Conservation (phyloP, 2,797 vertebrate genomes). For the Anableps anableps region DNA sequence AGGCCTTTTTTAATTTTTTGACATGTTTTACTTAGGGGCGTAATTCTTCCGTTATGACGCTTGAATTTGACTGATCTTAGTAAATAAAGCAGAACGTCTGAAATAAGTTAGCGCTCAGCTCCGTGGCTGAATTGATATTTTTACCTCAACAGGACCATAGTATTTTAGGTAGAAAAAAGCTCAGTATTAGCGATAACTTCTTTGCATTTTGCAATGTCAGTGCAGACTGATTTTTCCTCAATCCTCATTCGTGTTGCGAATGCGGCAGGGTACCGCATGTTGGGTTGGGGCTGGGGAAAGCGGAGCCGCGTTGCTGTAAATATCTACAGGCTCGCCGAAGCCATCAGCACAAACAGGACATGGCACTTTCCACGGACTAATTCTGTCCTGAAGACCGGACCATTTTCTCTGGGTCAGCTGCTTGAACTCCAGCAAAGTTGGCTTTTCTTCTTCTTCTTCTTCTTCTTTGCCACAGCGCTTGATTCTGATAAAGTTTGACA, state of each 20-base stretch:
- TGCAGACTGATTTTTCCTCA: background rate
- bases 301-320: background rate
- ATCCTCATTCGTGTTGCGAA: background rate
- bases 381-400: background rate
- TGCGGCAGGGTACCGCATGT: background rate
- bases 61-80: background rate
- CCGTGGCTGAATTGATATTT: background rate
- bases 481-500: constrained; percentile 94
- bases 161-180: background rate
- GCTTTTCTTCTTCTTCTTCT: background rate
- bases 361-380: constrained; percentile 7
- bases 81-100: background rate
- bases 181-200: background rate
- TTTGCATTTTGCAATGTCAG: background rate
- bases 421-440: background rate
- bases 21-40: no score
- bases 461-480: constrained; percentile 64
- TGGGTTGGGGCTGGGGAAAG: background rate
- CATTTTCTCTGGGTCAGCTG: background rate
- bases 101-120: background rate
- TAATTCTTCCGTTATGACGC: background rate
- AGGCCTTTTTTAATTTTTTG: no score
- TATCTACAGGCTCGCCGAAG: background rate
- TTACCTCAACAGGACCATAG: background rate
- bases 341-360: constrained; percentile 2